phyloP scores from a whole-genome alignment of 2,888 invertebrate species.

The Chydorus sphaericus region DNA sequence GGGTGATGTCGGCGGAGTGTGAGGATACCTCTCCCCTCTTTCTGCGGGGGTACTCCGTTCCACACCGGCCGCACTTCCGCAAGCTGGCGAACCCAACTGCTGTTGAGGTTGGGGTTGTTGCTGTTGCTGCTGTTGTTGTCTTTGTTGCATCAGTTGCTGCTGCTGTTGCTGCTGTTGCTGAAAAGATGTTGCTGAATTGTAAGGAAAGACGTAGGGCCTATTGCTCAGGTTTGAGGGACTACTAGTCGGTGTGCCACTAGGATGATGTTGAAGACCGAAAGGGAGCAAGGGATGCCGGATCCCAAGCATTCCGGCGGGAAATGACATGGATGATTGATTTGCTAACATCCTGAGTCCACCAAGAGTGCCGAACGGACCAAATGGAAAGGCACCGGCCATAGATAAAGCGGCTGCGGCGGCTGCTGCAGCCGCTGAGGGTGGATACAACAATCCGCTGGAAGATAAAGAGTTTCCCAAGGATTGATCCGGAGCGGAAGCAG shows the following conservation, averaged over 20 bases:
- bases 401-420: constrained; percentile 6
- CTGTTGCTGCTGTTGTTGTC: not conserved
- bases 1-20: constrained; percentile 7
- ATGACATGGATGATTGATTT: constrained; percentile 1
- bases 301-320: not conserved
- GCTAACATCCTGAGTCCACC: constrained; percentile 9
- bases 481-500: not conserved
- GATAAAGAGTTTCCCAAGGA: not conserved
- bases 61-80: not conserved
- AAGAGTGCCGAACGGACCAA: not conserved
- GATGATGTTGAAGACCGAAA: constrained; percentile 3
- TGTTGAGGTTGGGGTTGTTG: not conserved
- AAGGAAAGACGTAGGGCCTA: not conserved
- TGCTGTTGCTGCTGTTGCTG: not conserved
- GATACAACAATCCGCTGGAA: not conserved
- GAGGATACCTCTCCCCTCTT: not conserved
- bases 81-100: not conserved
- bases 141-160: not conserved
- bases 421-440: not conserved
- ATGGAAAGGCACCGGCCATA: constrained; percentile 6
- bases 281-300: constrained; percentile 1
- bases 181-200: not conserved
- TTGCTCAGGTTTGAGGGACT: not conserved
- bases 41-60: not conserved
- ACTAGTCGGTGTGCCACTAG: not conserved